Evolutionary conservation across 53 echinoderm and acorn worm genomes (phyloP).

Genomic region (Actinopyga echinites): DNA sequence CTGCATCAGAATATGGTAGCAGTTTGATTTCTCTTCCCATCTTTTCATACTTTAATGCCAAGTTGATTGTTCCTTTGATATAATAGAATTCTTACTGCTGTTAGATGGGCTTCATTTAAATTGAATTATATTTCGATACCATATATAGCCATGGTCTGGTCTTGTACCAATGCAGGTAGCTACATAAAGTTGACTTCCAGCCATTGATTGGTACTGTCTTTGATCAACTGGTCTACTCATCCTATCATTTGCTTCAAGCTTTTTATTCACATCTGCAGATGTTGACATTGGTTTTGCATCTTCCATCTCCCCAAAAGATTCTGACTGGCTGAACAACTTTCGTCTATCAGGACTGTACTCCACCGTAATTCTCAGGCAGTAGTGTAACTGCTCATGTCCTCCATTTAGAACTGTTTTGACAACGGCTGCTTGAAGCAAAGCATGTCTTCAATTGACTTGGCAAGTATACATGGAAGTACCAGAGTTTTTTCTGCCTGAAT

Average conservation of each 20-base stretch:
- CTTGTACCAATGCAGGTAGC: conserved; percentile 10
- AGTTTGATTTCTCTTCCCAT: not conserved
- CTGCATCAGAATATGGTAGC: not conserved
- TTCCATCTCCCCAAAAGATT: not conserved
- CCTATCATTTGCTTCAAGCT: not conserved
- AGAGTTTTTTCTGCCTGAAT: too few relatives aligned
- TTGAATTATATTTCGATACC: conserved; percentile 12
- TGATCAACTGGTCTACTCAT: too few relatives aligned
- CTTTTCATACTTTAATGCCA: not conserved
- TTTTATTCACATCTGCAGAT: not conserved
- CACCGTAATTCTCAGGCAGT: not conserved
- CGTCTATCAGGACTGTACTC: not conserved
- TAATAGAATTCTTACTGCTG: conserved; percentile 1
- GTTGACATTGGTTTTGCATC: conserved; percentile 7
- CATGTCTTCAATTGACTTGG: too few relatives aligned
- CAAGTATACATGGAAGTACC: too few relatives aligned
- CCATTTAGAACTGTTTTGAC: not conserved
- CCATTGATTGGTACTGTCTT: conserved; percentile 1
- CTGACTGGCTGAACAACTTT: not conserved
- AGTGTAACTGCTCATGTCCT: not conserved
- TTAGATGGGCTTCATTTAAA: not conserved
- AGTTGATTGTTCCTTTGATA: not conserved
- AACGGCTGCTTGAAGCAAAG: too few relatives aligned
- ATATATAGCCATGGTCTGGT: not conserved
- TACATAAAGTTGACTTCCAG: not conserved